Evolutionary conservation across 1,140 invertebrate genomes (phyloP), one percentile per base, ranked within the genome.

Genomic region (Lucilia cuprina): DNA sequence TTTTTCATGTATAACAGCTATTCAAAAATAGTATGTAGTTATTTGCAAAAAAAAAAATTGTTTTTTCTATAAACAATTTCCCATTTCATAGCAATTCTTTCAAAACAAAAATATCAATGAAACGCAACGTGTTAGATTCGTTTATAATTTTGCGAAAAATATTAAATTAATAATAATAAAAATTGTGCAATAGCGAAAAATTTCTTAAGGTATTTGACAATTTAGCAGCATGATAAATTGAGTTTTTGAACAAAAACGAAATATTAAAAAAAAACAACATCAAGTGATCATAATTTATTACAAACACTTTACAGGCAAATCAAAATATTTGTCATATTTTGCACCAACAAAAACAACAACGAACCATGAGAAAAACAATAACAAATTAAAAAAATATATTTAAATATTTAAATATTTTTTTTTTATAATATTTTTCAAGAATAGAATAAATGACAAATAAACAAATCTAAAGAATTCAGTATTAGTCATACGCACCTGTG

Each of bases 401-500:
- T 41, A 41, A 8, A 10, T 41, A 41, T n/a, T n/a, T n/a, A n/a
- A 0, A 10, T 41, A 41, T 41, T 7, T 55, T 17, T 55, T 55
- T 55, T n/a, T 55, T 55, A 12, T 12, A 55, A 55, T 2, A 30
- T 30, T 2, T 17, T 14, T 55, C 4, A 55, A 55, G 50, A 55
- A 17, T 55, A 12, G 12, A 17, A 12, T 49, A 49, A 49, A 55
- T 55, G 13, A 70, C 50, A 70, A 9, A 70, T 21, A 70, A 70
- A 21, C 60, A 21, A 70, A 19, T 8, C 3, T 10, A 70, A 17
- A 70, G 8, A 9, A 80, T 80, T 80, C 77, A 49, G 1, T 49
- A 80, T 80, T 80, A 80, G 35, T 80, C 77, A 80, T 80, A 80
- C 77, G 77, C 77, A 80, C 77, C 77, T 80, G 77, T 80, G 77